Percentiles rank a stretch among this genome's conserved stretches.
These are phyloP conservation scores for Cenopis cana DNA, from an alignment of 2,888 invertebrate genomes.

Conservation along the genomic window DNA sequence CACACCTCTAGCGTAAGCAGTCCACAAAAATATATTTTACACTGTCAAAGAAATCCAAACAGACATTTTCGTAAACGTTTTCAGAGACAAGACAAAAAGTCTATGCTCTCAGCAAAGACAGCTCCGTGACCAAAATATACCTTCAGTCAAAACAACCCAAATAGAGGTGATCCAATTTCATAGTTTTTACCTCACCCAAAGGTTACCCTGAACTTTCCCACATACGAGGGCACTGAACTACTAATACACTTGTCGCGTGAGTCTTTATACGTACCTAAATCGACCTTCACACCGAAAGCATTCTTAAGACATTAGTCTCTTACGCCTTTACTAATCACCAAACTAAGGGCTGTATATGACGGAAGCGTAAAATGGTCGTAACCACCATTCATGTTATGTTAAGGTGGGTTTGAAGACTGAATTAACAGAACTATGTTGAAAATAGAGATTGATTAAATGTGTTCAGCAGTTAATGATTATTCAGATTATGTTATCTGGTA, in stretches of 20 bases:
- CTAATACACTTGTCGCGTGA: conserved; percentile 21
- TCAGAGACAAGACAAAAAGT: too few species aligned
- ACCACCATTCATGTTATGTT: background rate
- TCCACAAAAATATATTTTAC: background rate
- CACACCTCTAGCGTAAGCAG: background rate
- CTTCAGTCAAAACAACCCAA: background rate
- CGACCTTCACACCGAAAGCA: conserved; percentile 1
- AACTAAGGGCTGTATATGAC: background rate
- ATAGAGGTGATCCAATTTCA: background rate
- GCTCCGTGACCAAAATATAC: too few species aligned
- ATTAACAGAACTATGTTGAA: background rate
- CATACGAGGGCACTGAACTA: conserved; percentile 22
- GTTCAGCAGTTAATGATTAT: conserved; percentile 3
- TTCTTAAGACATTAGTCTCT: conserved; percentile 10
- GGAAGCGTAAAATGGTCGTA: background rate
- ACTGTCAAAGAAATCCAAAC: background rate
- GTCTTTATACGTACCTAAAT: background rate
- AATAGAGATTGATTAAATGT: conserved; percentile 14
- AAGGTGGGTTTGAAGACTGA: background rate
- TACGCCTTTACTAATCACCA: background rate
- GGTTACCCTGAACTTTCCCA: conserved; percentile 34
- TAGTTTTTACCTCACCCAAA: conserved; percentile 13
- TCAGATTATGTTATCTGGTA: conserved; percentile 5
- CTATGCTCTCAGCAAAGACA: too few species aligned
- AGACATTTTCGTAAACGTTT: too few species aligned